Conservation (phyloP, 2,888 invertebrate species). For the Hirtodrosophila cameraria region DNA sequence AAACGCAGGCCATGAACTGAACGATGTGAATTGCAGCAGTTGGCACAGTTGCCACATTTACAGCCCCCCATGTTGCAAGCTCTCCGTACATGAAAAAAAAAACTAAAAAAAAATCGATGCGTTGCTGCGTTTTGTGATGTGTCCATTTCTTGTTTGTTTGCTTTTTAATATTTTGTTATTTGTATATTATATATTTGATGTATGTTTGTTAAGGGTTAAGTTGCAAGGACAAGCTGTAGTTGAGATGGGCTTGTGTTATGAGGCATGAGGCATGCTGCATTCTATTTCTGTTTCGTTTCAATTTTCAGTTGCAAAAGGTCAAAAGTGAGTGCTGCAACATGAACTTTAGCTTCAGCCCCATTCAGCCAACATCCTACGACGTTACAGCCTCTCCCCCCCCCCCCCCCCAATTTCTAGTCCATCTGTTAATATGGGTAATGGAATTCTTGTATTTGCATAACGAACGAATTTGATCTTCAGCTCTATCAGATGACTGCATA, state of each 20-base stretch:
- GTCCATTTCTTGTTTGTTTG: conserved; percentile 47
- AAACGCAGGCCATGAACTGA: conserved; percentile 24
- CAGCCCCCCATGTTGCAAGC: too few relatives aligned
- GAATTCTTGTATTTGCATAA: conserved; percentile 50
- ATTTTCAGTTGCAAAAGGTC: conserved; percentile 55
- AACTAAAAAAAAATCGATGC: conserved; percentile 52
- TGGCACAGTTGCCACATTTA: too few relatives aligned
- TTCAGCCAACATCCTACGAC: background rate
- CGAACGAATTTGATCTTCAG: conserved; percentile 33
- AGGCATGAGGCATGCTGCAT: conserved; percentile 18
- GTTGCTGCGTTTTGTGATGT: conserved; percentile 51
- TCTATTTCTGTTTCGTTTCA: conserved; percentile 65
- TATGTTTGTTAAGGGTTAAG: background rate
- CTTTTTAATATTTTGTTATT: conserved; percentile 14
- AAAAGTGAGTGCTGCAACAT: conserved; percentile 54
- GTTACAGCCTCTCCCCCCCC: background rate
- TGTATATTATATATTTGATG: background rate
- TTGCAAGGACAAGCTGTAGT: background rate
- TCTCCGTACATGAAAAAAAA: conserved; percentile 2
- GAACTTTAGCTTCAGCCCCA: conserved; percentile 36
- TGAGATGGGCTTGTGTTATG: background rate
- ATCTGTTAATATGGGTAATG: conserved; percentile 34
- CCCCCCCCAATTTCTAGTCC: background rate
- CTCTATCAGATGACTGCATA: conserved; percentile 27
- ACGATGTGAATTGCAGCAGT: conserved; percentile 43